These are phyloP conservation scores for Apostichopus californicus DNA, from an alignment of 35 echinoderm and acorn worm species.

Conservation along the genomic window DNA sequence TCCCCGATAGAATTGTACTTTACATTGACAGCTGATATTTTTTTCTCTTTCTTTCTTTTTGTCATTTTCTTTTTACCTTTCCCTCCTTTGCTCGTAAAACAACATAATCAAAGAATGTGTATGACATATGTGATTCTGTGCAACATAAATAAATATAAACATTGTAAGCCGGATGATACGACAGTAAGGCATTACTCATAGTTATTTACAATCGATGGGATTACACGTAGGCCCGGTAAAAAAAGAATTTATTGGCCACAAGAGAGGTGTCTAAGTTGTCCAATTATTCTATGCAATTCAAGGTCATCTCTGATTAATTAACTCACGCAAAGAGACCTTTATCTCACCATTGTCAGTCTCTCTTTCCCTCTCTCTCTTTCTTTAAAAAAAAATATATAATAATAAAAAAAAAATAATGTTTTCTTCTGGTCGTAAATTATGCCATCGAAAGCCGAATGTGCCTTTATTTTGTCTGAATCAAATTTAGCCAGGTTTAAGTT, in stretches of 20 bases:
- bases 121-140: constrained; percentile 48
- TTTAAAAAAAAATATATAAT: too few species aligned
- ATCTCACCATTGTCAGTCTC: constrained; percentile 9
- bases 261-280: constrained; percentile 36
- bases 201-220: constrained; percentile 43
- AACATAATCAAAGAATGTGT: constrained; percentile 50
- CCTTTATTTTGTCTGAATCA: constrained; percentile 45
- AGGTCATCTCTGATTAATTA: constrained; percentile 60
- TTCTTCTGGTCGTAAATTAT: constrained; percentile 43
- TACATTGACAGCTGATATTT: not conserved
- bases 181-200: constrained; percentile 29
- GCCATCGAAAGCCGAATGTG: constrained; percentile 4
- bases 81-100: not conserved
- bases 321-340: not conserved
- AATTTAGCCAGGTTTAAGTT: constrained; percentile 51
- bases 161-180: not conserved
- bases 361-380: too few species aligned
- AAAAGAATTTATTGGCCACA: constrained; percentile 37
- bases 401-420: not conserved
- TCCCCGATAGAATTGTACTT: not conserved
- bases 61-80: too few species aligned
- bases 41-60: too few species aligned
- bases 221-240: not conserved
- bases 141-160: constrained; percentile 60
- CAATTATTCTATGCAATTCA: constrained; percentile 33